Base-by-base conservation (phyloP, 2,797 vertebrate genomes). In the Loriculus beryllinus region DNA sequence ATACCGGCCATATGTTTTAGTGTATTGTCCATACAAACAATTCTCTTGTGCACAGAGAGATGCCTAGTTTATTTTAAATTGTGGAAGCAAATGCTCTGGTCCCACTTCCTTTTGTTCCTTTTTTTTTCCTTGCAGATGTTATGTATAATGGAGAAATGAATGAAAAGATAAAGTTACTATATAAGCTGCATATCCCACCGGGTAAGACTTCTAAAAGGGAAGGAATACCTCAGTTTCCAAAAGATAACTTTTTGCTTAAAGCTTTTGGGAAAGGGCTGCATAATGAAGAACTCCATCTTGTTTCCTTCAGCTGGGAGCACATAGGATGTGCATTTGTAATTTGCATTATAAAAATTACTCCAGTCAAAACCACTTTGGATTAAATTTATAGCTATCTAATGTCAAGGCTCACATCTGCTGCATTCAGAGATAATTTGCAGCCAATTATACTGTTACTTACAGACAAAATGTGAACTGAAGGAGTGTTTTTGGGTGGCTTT, bases 111-210 rank as follows among this genome's bases (percentile, higher is more conserved):
- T 33, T 75, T 68, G 4, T 35, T 76, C 4, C 56, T 52, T 51
- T 54, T 45, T 85, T 75, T 47, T 39, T 12, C 22, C 51, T 93
- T 92, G 64, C 96, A 99, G 99, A 99, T 94, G 97, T 98, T 39
- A 98, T 99, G 97, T 99, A 99, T 96, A 98, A 99, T 60, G 99
- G 98, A 91, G 99, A 99, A 93, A 98, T 99, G 98, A 99, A 98
- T 82, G 99, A 99, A 97, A 99, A 99, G 92, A 98, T 99, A 48
- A 96, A 98, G 84, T 96, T 99, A 72, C 95, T 99, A 4, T 99
- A 99, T 91, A 98, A 98, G 62, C 98, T 99, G 59, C 99, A 99
- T 92, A 98, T 99, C 72, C 99, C 99, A 35, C 99, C 99, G 68
- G 99, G 99, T 99, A 92, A 97, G 97, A 92, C 62, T 51, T 33